These are phyloP conservation scores for Rhinolophus sinicus DNA, from an alignment of 2,113 vertebrate species.

Conservation along the genomic window DNA sequence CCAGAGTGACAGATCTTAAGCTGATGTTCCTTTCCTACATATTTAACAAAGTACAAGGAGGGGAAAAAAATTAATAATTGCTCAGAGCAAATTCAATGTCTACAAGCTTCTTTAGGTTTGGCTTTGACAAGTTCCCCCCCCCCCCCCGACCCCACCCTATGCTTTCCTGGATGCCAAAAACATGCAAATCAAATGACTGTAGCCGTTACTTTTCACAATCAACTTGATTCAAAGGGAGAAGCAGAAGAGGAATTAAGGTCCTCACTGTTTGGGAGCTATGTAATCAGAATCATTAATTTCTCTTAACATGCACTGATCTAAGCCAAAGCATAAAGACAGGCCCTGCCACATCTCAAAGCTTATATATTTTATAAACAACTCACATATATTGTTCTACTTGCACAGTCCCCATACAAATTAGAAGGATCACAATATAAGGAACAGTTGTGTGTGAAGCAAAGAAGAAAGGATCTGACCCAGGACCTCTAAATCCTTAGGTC, in stretches of 20 bases:
- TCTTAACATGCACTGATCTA: neutral
- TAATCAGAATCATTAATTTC: conserved; percentile 70
- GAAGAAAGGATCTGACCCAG: neutral
- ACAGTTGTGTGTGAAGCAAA: neutral
- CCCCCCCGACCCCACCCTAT: neutral
- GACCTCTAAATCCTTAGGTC: conserved; percentile 1
- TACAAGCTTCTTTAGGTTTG: neutral
- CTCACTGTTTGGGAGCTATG: neutral
- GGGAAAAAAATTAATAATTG: neutral
- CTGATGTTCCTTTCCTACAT: conserved; percentile 51
- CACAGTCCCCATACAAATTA: neutral
- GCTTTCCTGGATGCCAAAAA: conserved; percentile 29
- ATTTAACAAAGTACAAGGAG: conserved; percentile 48
- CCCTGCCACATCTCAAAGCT: neutral
- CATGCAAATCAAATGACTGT: neutral
- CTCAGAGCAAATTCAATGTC: conserved; percentile 39
- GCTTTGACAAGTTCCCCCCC: neutral
- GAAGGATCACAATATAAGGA: neutral
- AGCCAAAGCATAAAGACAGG: conserved; percentile 22
- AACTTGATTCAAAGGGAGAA: conserved; percentile 64
- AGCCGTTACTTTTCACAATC: conserved; percentile 64
- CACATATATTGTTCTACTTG: neutral
- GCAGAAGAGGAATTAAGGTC: neutral
- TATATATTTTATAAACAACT: neutral
- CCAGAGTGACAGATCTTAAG: conserved; percentile 60